Conservation (phyloP, 2,888 invertebrate species). For the Petrolisthes manimaculis region DNA sequence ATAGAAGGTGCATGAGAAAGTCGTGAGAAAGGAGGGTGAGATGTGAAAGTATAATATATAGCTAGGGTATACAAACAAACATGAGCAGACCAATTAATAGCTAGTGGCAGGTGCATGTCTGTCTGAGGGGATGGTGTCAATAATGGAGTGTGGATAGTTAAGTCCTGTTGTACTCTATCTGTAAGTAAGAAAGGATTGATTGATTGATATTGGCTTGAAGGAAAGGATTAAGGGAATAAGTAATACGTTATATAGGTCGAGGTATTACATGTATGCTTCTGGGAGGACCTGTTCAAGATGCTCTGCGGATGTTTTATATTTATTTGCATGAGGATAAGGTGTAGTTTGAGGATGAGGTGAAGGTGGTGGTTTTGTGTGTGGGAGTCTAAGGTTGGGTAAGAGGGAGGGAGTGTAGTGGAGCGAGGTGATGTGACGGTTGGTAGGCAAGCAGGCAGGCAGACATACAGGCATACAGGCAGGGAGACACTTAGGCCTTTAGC, state of each 20-base stretch:
- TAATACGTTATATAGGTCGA: no score
- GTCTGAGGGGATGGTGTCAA: no score
- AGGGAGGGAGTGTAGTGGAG: not conserved
- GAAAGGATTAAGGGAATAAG: no score
- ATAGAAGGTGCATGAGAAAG: not conserved
- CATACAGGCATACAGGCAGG: not conserved
- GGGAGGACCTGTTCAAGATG: no score
- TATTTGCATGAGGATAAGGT: not conserved
- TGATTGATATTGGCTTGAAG: no score
- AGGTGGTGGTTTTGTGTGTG: not conserved
- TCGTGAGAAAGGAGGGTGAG: not conserved
- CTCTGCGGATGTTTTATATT: not conserved
- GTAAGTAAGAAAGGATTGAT: no score
- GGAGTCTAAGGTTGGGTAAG: not conserved
- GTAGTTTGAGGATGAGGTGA: not conserved
- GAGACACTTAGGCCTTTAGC: conserved; percentile 16
- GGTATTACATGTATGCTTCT: no score
- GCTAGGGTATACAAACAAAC: not conserved
- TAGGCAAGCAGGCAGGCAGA: not conserved
- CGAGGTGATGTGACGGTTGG: conserved; percentile 25
- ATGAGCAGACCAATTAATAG: not conserved
- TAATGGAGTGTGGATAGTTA: no score
- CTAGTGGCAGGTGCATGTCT: no score
- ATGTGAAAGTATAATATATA: not conserved
- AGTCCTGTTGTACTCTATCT: no score